These are phyloP conservation scores for Neoscelio sp. DNA, from an alignment of 2,888 invertebrate genomes.

Conservation along the genomic window DNA sequence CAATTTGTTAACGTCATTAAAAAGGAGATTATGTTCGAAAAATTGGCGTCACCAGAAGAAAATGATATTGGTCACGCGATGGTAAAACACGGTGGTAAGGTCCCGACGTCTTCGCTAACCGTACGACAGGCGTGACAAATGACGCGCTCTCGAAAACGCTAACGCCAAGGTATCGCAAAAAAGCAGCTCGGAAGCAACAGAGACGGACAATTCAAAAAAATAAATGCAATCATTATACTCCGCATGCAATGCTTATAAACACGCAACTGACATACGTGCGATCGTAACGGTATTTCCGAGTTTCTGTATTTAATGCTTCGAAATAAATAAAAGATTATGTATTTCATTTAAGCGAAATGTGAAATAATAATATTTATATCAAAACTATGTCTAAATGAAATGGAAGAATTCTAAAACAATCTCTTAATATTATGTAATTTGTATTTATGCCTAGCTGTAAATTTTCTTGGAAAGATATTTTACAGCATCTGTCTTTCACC, in stretches of 20 bases:
- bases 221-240: constrained; percentile 33
- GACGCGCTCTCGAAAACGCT: constrained; percentile 36
- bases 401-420: neutral
- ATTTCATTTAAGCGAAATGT: neutral
- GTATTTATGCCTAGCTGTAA: neutral
- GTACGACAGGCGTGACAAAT: constrained; percentile 50
- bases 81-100: constrained; percentile 30
- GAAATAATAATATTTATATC: neutral
- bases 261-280: constrained; percentile 13
- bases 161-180: constrained; percentile 5
- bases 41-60: constrained; percentile 4
- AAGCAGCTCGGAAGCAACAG: constrained; percentile 2
- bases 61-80: constrained; percentile 51
- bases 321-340: neutral
- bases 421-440: neutral
- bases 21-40: constrained; percentile 18
- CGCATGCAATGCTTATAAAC: constrained; percentile 14
- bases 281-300: constrained; percentile 19
- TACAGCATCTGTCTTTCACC: neutral
- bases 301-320: constrained; percentile 4
- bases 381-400: too few species aligned
- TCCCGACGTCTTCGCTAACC: constrained; percentile 43
- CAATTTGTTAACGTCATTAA: constrained; percentile 25
- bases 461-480: constrained; percentile 7
- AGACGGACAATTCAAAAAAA: constrained; percentile 22